Evolutionary conservation across 2,113 vertebrate species (phyloP), one percentile per base, ranked within the genome.

Genomic region (Sapajus apella): DNA sequence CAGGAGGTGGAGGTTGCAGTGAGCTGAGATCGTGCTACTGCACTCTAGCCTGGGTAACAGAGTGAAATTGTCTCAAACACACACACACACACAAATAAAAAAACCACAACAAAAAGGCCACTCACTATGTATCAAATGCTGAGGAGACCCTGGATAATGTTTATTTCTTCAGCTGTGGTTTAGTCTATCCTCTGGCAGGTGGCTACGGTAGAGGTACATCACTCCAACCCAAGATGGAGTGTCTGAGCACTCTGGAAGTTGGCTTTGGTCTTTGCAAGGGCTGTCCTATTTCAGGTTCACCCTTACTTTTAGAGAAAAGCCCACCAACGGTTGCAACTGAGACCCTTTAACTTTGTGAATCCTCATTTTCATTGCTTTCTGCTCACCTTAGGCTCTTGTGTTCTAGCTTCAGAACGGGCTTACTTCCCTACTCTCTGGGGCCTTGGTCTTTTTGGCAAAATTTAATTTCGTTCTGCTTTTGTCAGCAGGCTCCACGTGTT

Each of bases 191-290:
- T 58, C 43, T 21, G 27, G 27, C 10, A 45, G 40, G 47, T 45
- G 27, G 43, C 17, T 47, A 58, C 3, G 10, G 5, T 2, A 21
- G 35, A 70, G 47, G 32, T 12, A 80, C 13, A 72, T 14, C 6
- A 30, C 3, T 5, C 32, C 25, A 55, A 9, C 27, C 13, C 8
- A 12, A 27, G 25, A 25, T 14, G 4, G 16, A 52, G 52, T 1
- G 6, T n/a, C 6, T 7, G n/a, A 70, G 18, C 23, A 37, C 4
- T 8, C 0, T 1, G 2, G 80, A 47, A 18, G 0, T 32, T 90
- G 32, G 30, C 9, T 37, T 16, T 45, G 6, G 14, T 32, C 12
- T 52, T 43, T 35, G 1, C 5, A 75, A 95, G 12, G 40, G 8
- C 21, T 77, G 23, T 1, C 3, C 47, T 92, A 50, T 61, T 76